phyloP scores from a whole-genome alignment of 2,797 vertebrate genomes.

The Sebastes dallii region DNA sequence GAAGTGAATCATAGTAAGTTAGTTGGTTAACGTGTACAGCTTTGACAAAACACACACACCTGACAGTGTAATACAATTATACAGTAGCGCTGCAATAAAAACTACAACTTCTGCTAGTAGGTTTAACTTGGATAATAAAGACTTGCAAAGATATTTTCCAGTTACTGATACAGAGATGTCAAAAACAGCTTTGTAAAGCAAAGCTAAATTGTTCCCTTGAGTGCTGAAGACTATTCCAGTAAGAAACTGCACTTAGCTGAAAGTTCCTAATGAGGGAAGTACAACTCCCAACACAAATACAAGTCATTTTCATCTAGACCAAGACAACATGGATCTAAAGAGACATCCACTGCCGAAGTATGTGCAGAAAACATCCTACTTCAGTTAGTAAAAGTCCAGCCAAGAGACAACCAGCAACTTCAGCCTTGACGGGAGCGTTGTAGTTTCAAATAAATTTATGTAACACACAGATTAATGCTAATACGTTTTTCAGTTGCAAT shows the following conservation, averaged over 20 bases:
- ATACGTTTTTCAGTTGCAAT: background rate
- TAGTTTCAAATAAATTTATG: background rate
- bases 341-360: background rate
- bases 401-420: background rate
- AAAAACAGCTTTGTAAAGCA: background rate
- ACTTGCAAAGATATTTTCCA: background rate
- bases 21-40: background rate
- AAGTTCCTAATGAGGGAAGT: background rate
- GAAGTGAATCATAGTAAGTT: no score
- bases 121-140: background rate
- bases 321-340: background rate
- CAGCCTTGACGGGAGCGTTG: background rate
- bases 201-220: background rate
- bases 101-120: background rate
- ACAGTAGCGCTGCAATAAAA: background rate
- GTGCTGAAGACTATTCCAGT: background rate
- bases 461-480: background rate
- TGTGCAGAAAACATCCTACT: background rate
- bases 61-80: background rate
- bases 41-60: background rate
- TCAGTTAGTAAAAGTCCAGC: background rate
- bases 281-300: background rate
- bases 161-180: background rate
- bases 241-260: background rate
- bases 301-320: background rate